These are phyloP conservation scores for Hypomesus transpacificus DNA, from an alignment of 2,113 vertebrate species.

Conservation along the genomic window DNA sequence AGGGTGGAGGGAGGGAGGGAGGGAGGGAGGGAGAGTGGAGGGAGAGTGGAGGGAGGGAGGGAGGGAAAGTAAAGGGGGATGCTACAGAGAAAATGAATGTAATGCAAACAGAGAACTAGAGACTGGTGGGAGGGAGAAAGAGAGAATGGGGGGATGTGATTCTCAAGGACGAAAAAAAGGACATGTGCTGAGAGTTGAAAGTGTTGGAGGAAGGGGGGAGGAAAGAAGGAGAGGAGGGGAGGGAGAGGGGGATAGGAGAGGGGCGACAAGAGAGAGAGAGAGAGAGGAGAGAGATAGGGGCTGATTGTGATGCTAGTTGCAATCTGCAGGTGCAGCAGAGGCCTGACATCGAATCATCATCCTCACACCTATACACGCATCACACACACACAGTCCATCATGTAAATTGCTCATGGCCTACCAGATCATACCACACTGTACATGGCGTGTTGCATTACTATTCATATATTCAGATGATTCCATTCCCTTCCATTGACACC, in stretches of 20 bases:
- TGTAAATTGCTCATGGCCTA: not conserved
- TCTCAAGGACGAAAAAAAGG: constrained; percentile 44
- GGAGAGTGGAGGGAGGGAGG: not conserved
- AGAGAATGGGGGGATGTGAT: constrained; percentile 16
- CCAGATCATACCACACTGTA: constrained; percentile 1
- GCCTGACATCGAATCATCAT: not conserved
- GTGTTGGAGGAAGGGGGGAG: constrained; percentile 24
- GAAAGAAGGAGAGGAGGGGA: not conserved
- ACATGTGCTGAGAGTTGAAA: constrained; percentile 31
- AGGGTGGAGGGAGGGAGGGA: not conserved
- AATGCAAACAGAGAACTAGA: constrained; percentile 30
- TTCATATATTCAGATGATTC: constrained; percentile 23
- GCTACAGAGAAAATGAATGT: constrained; percentile 1
- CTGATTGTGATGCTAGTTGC: constrained; percentile 17
- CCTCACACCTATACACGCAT: not conserved
- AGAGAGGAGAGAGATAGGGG: not conserved
- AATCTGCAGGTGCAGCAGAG: constrained; percentile 18
- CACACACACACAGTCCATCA: not conserved
- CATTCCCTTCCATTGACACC: constrained; percentile 31
- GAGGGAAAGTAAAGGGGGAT: not conserved
- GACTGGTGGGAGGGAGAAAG: constrained; percentile 10
- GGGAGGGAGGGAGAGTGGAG: not conserved
- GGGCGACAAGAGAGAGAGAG: constrained; percentile 9
- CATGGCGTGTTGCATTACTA: constrained; percentile 38
- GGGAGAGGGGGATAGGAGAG: not conserved